A percentile compares a stretch with the other conserved stretches of the same genome.
Conservation (phyloP, 2,888 invertebrate species). For the Hyposoter dolosus region DNA sequence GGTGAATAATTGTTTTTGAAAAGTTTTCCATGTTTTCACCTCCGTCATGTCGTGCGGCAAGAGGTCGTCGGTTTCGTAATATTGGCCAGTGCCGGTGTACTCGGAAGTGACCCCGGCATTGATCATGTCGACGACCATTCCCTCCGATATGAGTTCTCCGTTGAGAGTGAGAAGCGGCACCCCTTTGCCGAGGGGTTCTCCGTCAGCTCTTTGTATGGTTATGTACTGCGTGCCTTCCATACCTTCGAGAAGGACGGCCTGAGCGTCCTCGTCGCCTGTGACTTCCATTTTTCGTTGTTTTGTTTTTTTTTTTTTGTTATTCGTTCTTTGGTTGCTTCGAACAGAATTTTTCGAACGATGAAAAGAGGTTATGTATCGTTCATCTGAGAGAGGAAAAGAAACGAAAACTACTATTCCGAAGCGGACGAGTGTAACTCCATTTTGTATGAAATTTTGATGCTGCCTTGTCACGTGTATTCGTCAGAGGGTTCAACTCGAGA, state of each 20-base stretch:
- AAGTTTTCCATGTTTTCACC: conserved; percentile 70
- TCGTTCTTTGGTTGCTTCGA: background rate
- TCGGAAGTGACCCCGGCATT: conserved; percentile 81
- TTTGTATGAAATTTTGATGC: background rate
- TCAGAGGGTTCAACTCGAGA: background rate
- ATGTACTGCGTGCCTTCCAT: conserved; percentile 84
- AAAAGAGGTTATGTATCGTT: background rate
- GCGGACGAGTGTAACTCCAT: background rate
- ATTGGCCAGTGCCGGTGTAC: conserved; percentile 79
- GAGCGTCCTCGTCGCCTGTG: conserved; percentile 81
- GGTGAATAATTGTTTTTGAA: background rate
- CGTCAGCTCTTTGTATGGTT: conserved; percentile 83
- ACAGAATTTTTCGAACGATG: background rate
- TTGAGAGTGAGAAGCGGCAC: conserved; percentile 82
- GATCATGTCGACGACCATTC: conserved; percentile 84
- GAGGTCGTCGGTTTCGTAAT: conserved; percentile 82
- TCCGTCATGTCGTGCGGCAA: conserved; percentile 81
- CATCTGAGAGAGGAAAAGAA: background rate
- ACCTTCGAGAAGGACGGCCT: conserved; percentile 81
- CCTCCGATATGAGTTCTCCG: conserved; percentile 82
- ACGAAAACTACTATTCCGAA: background rate
- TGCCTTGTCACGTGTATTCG: background rate
- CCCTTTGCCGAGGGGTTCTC: conserved; percentile 81
- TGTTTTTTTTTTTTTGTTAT: background rate
- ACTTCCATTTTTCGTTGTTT: conserved; percentile 77